Evolutionary conservation across 2,888 invertebrate species (phyloP).

Genomic region (Dexiosoma caninum): DNA sequence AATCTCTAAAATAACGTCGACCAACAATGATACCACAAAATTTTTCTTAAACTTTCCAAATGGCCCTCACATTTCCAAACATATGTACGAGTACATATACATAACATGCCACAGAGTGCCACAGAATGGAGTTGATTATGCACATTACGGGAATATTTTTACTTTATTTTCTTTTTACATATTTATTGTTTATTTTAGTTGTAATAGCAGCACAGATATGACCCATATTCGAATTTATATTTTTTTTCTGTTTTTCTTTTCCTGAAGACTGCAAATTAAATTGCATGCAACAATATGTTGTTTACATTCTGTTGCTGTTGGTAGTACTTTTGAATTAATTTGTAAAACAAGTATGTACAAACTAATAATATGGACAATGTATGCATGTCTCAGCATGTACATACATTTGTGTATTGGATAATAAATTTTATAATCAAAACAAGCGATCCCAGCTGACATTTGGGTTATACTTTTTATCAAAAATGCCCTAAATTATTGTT

Average conservation of each 20-base stretch:
- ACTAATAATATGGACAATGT: not conserved
- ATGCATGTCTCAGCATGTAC: not conserved
- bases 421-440: not conserved
- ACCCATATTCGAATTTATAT: constrained; percentile 33
- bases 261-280: constrained; percentile 52
- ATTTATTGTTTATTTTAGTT: constrained; percentile 17
- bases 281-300: constrained; percentile 49
- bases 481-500: too few species aligned
- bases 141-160: constrained; percentile 12
- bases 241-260: not conserved
- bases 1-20: too few species aligned
- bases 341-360: not conserved
- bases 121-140: constrained; percentile 4
- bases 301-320: constrained; percentile 13
- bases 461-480: too few species aligned
- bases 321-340: not conserved
- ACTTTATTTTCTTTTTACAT: constrained; percentile 3
- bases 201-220: constrained; percentile 42
- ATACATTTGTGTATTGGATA: not conserved
- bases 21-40: not conserved
- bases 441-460: too few species aligned
- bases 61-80: not conserved
- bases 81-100: too few species aligned
- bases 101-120: not conserved
- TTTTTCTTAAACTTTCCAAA: not conserved